Conservation (phyloP, 1,140 invertebrate species). For the Lepidurus arcticus region DNA sequence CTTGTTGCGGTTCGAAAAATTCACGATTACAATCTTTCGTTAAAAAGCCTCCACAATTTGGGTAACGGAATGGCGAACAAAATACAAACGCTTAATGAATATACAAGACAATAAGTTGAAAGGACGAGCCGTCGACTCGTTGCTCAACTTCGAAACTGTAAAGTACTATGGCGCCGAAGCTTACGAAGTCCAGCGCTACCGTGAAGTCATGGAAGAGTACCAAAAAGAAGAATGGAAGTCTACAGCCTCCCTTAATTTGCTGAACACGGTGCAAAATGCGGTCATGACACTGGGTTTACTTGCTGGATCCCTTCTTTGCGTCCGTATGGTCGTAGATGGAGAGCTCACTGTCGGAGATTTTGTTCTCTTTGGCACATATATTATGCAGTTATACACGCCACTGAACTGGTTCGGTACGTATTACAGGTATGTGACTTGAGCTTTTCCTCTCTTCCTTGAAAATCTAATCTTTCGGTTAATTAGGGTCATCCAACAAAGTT, state of each 20-base stretch:
- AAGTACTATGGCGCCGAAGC: slow-evolving; percentile 93
- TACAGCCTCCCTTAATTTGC: slow-evolving; percentile 73
- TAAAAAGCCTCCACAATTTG: slow-evolving; percentile 68
- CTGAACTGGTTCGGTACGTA: slow-evolving; percentile 98
- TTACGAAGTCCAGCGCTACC: slow-evolving; percentile 81
- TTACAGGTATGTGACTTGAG: slow-evolving; percentile 63
- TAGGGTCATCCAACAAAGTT: slow-evolving; percentile 92
- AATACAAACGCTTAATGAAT: slow-evolving; percentile 89
- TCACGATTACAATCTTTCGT: slow-evolving; percentile 37
- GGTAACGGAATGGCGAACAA: slow-evolving; percentile 93
- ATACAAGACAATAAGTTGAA: slow-evolving; percentile 82
- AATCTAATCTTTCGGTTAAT: slow-evolving; percentile 34
- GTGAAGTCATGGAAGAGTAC: slow-evolving; percentile 69
- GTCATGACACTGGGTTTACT: slow-evolving; percentile 81
- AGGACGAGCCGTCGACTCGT: slow-evolving; percentile 88
- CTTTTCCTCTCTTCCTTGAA: slow-evolving; percentile 23
- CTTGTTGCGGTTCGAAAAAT: slow-evolving; percentile 20
- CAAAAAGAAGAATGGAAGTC: slow-evolving; percentile 85
- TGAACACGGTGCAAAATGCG: slow-evolving; percentile 84
- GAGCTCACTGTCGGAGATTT: slow-evolving; percentile 86
- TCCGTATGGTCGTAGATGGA: slow-evolving; percentile 66
- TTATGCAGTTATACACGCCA: slow-evolving; percentile 92
- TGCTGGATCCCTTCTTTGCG: slow-evolving; percentile 78
- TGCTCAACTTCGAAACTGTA: slow-evolving; percentile 95
- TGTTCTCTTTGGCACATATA: slow-evolving; percentile 73